Evolutionary conservation across 2,888 invertebrate genomes (phyloP).

Genomic region (Polia nebulosa): DNA sequence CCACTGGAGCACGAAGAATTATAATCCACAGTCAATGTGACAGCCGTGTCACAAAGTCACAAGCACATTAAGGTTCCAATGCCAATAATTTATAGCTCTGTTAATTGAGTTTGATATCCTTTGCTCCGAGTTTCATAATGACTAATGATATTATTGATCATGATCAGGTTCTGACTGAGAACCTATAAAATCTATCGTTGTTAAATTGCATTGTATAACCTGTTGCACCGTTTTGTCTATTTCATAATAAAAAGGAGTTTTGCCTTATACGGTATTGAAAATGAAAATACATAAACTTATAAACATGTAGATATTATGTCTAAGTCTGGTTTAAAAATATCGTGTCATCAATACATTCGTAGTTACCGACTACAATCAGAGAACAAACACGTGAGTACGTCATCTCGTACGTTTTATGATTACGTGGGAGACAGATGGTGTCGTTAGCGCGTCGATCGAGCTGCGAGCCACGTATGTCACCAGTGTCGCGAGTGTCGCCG

Average conservation of each 20-base stretch:
- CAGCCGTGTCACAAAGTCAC: slow-evolving; percentile 44
- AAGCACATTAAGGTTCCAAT: slow-evolving; percentile 39
- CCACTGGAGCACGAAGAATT: slow-evolving; percentile 14
- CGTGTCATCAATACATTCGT: slow-evolving; percentile 33
- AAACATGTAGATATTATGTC: slow-evolving; percentile 1
- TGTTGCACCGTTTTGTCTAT: slow-evolving; percentile 10
- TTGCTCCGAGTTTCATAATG: slow-evolving; percentile 53
- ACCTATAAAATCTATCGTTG: slow-evolving; percentile 31
- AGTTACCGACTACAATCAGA: slow-evolving; percentile 46
- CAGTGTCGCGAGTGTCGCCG: background rate
- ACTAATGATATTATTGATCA: slow-evolving; percentile 40
- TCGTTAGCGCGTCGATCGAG: slow-evolving; percentile 54
- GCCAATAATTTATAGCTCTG: slow-evolving; percentile 61
- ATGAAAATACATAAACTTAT: background rate
- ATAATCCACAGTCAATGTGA: slow-evolving; percentile 27
- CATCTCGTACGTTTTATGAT: slow-evolving; percentile 61
- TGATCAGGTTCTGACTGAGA: slow-evolving; percentile 25
- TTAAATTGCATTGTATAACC: slow-evolving; percentile 28
- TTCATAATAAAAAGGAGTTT: slow-evolving; percentile 6
- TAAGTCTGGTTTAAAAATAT: slow-evolving; percentile 19
- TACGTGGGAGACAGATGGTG: slow-evolving; percentile 54
- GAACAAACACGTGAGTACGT: slow-evolving; percentile 47
- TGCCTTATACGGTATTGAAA: background rate
- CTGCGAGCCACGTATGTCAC: slow-evolving; percentile 41
- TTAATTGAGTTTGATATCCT: slow-evolving; percentile 64